phyloP scores from a whole-genome alignment of 1,140 invertebrate genomes.

The Venustaconcha ellipsiformis region DNA sequence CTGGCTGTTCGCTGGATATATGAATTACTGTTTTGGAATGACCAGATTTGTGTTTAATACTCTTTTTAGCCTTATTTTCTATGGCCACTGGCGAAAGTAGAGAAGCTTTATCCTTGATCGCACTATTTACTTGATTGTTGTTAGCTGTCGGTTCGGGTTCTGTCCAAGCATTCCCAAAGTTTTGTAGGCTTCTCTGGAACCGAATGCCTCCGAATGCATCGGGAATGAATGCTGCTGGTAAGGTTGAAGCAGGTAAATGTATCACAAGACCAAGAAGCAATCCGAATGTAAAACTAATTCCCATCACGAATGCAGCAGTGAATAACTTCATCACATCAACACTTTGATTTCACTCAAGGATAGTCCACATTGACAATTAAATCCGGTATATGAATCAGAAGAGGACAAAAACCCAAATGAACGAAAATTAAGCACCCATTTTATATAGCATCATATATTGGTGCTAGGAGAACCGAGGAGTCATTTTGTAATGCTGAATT shows the following conservation, averaged over 20 bases:
- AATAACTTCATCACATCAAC: slow-evolving; percentile 40
- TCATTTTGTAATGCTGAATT: too few species aligned
- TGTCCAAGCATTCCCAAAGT: not conserved
- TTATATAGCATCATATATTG: too few species aligned
- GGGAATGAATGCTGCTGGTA: slow-evolving; percentile 17
- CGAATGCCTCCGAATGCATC: not conserved
- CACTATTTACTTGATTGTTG: not conserved
- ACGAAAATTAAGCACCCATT: too few species aligned
- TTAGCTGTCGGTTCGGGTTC: not conserved
- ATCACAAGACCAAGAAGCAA: slow-evolving; percentile 60
- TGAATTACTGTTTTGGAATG: too few species aligned
- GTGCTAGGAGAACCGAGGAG: too few species aligned
- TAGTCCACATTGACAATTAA: too few species aligned
- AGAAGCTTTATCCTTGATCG: slow-evolving; percentile 1
- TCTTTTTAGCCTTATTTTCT: not conserved
- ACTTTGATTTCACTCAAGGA: too few species aligned
- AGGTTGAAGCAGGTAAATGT: slow-evolving; percentile 55
- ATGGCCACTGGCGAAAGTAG: slow-evolving; percentile 7
- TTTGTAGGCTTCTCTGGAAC: not conserved
- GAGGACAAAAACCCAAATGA: too few species aligned
- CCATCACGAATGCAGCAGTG: slow-evolving; percentile 52
- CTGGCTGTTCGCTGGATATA: too few species aligned
- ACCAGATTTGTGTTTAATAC: too few species aligned
- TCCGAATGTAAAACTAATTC: slow-evolving; percentile 60
- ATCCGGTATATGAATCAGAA: too few species aligned